Percentiles rank a stretch among this genome's conserved stretches.
Conservation (phyloP, 2,113 vertebrate genomes). For the Cyanoliseus patagonus region DNA sequence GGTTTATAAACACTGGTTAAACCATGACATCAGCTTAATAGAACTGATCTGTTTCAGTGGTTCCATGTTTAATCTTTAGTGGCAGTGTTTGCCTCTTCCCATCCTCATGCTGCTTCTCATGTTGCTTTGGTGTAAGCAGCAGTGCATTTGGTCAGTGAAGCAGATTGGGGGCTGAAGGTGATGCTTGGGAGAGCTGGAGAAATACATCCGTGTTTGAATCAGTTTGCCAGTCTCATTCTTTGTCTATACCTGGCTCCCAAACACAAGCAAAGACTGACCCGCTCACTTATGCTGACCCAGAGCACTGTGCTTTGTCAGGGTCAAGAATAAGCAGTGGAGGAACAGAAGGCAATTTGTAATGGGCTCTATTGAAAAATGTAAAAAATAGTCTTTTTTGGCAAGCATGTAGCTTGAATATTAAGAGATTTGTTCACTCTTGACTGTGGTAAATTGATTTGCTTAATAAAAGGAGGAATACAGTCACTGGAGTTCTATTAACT, state of each 20-base stretch:
- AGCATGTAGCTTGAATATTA: neutral
- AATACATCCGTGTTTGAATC: neutral
- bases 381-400: neutral
- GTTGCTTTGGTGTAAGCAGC: neutral
- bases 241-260: neutral
- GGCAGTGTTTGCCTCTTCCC: neutral
- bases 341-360: neutral
- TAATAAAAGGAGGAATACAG: neutral
- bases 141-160: neutral
- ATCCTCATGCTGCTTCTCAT: neutral
- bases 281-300: neutral
- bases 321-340: neutral
- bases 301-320: neutral
- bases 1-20: neutral
- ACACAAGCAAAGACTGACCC: rapidly evolving
- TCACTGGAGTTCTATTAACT: neutral
- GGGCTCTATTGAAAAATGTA: neutral
- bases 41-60: neutral
- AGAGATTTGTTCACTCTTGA: neutral
- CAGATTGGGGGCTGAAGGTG: neutral
- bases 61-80: neutral
- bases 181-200: neutral
- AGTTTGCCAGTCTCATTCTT: neutral
- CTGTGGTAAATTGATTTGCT: neutral
- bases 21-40: neutral